Evolutionary conservation across 2,113 vertebrate species (phyloP), one percentile per base, ranked within the genome.

Genomic region (Erpornis zantholeuca): DNA sequence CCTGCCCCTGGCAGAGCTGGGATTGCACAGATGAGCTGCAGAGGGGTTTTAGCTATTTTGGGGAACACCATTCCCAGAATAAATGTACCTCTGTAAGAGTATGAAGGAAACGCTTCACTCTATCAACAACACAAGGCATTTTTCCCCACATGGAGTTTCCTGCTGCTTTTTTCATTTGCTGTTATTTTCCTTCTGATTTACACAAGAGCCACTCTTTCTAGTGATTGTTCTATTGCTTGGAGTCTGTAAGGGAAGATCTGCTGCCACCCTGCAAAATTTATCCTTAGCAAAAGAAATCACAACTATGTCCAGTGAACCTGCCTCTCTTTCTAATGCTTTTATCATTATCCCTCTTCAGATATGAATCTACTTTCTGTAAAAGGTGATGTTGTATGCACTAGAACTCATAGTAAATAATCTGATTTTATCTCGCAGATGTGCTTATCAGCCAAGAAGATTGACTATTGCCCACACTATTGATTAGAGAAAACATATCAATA

Each of bases 141-240:
- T 83, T 70, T 71, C 50, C 25, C 72, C 49, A n/a, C 60, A 20
- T 42, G 64, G 69, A 40, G 13, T 68, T 94, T 92, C 79, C 65
- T 64, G 53, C 61, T 92, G 88, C 16, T 81, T 92, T 86, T 94
- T 88, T 93, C 71, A 88, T 93, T 86, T 94, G 92, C 44, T 94
- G 44, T 44, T 81, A 83, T 86, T 86, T 95, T 96, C 40, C 36
- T 56, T 70, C 53, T 77, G 47, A 90, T 93, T 92, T 75, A 83
- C 87, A 83, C 68, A 90, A 78, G n/a, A 94, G 40, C n/a, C 40
- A 63, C 63, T 40, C 85, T 95, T 90, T 96, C 92, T 90, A 88
- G 86, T 78, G 88, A 90, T 83, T 86, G 66, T 84, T 88, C 73
- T 80, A 77, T 82, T 77, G 36, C 76, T 90, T 81, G 60, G 8